phyloP scores from a whole-genome alignment of 2,797 vertebrate species.

The Tolypeutes matacus region DNA sequence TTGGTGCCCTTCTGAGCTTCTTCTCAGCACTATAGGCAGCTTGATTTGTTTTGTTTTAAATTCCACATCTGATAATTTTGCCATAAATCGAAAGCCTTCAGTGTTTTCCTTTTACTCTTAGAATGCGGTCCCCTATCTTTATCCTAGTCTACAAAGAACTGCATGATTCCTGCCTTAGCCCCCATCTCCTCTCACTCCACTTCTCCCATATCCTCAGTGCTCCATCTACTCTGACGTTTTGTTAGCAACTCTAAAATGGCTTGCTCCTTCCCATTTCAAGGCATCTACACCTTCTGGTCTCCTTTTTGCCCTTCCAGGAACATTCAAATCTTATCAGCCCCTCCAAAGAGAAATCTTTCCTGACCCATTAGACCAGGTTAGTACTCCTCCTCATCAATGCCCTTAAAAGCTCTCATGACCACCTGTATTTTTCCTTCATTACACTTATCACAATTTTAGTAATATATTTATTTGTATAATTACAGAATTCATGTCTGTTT shows the following conservation, averaged over 20 bases:
- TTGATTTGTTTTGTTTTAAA: background rate
- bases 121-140: background rate
- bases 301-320: background rate
- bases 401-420: background rate
- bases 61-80: background rate
- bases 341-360: background rate
- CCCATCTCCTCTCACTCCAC: background rate
- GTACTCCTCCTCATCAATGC: background rate
- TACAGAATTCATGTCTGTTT: background rate
- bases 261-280: background rate
- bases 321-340: background rate
- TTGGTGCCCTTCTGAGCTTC: background rate
- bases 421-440: background rate
- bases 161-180: no score
- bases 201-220: rapidly evolving
- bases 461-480: background rate
- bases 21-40: background rate
- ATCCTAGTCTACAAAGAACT: background rate
- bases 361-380: background rate
- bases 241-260: rapidly evolving
- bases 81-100: background rate
- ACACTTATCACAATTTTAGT: background rate
- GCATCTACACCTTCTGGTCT: background rate
- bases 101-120: background rate
- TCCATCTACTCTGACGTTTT: background rate